These are phyloP conservation scores for Sebastes matsubarae DNA, from an alignment of 2,797 vertebrate genomes.

Conservation along the genomic window DNA sequence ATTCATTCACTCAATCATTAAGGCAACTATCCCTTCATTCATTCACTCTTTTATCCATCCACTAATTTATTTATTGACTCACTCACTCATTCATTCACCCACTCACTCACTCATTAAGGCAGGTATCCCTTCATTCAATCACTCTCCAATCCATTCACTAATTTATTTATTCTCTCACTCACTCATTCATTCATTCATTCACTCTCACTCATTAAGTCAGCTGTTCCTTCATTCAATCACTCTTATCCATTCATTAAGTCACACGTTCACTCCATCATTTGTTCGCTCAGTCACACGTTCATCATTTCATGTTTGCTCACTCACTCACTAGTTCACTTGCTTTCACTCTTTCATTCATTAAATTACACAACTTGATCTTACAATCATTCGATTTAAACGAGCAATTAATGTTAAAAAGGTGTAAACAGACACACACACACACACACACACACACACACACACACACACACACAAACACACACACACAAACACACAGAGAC, in stretches of 20 bases:
- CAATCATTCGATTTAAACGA: not conserved
- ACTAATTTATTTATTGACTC: not conserved
- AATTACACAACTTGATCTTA: not conserved
- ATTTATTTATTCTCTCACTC: too few species aligned
- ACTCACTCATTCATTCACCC: too few species aligned
- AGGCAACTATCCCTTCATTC: not conserved
- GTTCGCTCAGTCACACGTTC: too few species aligned
- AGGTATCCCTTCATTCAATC: too few species aligned
- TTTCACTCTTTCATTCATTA: not conserved
- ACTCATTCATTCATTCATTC: too few species aligned
- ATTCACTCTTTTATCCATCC: not conserved
- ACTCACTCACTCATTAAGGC: too few species aligned
- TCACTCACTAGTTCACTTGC: too few species aligned
- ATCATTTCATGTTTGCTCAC: not conserved
- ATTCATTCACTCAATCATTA: not conserved
- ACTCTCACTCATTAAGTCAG: too few species aligned
- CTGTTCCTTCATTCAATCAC: too few species aligned
- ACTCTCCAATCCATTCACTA: too few species aligned
- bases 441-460: not conserved
- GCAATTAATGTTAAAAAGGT: not conserved
- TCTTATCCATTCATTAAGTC: too few species aligned
- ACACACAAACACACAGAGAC: not conserved
- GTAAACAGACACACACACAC: not conserved
- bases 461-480: not conserved
- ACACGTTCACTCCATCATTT: too few species aligned